phyloP scores from a whole-genome alignment of 2,797 vertebrate genomes.

The Lithobates sylvaticus region DNA sequence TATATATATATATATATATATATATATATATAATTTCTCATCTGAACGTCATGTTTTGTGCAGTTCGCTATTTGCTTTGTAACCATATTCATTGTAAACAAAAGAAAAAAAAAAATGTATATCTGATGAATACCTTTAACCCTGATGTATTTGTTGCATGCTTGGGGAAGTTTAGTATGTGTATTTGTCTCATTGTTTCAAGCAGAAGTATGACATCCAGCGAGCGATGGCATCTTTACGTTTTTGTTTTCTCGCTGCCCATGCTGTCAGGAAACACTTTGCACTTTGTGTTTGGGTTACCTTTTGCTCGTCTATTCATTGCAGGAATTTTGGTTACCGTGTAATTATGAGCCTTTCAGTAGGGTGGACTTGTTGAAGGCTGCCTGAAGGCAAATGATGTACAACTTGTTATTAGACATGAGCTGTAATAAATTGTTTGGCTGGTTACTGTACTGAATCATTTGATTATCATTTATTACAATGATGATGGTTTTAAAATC shows the following conservation, averaged over 20 bases:
- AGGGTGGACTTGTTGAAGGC: neutral
- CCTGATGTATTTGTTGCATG: neutral
- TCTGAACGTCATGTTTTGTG: too few species aligned
- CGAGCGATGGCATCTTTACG: neutral
- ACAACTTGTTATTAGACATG: slow-evolving; percentile 6
- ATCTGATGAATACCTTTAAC: neutral
- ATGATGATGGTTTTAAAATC: neutral
- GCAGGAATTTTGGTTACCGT: slow-evolving; percentile 19
- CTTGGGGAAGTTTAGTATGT: neutral
- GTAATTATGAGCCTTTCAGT: slow-evolving; percentile 38
- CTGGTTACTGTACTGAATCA: neutral
- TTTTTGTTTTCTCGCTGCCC: neutral
- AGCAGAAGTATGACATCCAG: neutral
- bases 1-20: too few species aligned
- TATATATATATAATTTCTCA: too few species aligned
- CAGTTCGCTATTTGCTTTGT: neutral
- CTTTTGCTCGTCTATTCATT: slow-evolving; percentile 18
- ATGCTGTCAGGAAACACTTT: neutral
- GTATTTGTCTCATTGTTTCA: neutral
- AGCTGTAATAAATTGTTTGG: slow-evolving; percentile 19
- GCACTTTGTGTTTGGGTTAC: slow-evolving; percentile 27
- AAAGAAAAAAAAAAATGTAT: neutral
- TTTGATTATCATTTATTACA: neutral
- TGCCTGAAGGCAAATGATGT: slow-evolving; percentile 23
- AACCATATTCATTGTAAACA: neutral